Base-by-base conservation (phyloP, 2,797 vertebrate species). In the Aphelocoma californica region DNA sequence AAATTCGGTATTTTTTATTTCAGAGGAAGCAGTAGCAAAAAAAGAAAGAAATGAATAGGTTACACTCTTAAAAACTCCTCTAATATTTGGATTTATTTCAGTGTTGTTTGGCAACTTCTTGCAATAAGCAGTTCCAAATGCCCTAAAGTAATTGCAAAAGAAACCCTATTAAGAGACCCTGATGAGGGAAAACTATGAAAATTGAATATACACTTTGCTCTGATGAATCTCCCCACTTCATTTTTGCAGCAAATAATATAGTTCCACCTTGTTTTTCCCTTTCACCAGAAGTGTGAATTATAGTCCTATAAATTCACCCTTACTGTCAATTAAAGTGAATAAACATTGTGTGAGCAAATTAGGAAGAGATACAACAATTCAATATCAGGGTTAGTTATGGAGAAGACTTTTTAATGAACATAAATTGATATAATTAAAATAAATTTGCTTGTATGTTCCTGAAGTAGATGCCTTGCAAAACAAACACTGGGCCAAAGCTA, bases 281-380 rank as follows among this genome's bases (percentile, higher is more conserved):
- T 91, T 58, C 77, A 73, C 53, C 83, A 71, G 44, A 96, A 93
- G 70, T n/a, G 50, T 88, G 83, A 95, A 94, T 92, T 94, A 79
- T 56, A 81, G 69, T 69, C 65, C 69, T 64, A 88, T 92, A 94
- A 94, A 94, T 93, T 82, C 60, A 73, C 73, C 38, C 86, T 90
- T 69, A 78, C 86, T 91, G 91, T 93, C 94, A 96, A 94, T 94
- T 93, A 89, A 92, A 95, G 92, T 94, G 93, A 97, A 93, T 94
- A 92, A 96, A 93, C 80, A 56, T 91, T 86, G 62, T 81, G 85
- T 81, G 64, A 90, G 61, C 44, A 56, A 90, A 91, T 95, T 96
- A 96, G 82, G 88, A 94, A 93, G 84, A 93, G 72, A 93, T 53
- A 88, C 53, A 90, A 93, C 84, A 87, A 95, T 97, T 95, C 91